Conservation (phyloP, 2,888 invertebrate species). For the Caenorhabditis sp. region DNA sequence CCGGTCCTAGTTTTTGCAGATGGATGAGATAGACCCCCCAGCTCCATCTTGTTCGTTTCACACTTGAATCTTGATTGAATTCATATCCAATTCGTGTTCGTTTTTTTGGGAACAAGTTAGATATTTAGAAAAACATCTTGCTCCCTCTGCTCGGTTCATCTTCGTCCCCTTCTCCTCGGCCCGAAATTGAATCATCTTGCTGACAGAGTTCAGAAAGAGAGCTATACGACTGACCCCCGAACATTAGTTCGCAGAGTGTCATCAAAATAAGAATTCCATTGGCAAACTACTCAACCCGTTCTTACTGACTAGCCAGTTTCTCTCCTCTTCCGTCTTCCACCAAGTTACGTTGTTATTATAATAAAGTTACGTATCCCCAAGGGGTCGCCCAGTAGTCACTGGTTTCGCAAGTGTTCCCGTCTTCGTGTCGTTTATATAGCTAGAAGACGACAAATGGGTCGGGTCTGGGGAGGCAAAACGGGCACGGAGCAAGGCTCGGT, state of each 20-base stretch:
- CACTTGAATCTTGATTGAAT: constrained; percentile 16
- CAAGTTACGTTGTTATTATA: constrained; percentile 56
- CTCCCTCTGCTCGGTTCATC: background rate
- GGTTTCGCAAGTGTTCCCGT: constrained; percentile 35
- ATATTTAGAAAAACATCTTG: constrained; percentile 17
- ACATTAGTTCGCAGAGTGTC: constrained; percentile 42
- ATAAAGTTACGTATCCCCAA: constrained; percentile 47
- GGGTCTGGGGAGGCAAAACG: background rate
- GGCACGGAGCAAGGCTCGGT: background rate
- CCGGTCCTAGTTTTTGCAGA: constrained; percentile 36
- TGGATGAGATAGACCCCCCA: constrained; percentile 31
- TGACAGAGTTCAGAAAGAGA: constrained; percentile 27
- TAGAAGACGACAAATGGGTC: constrained; percentile 7
- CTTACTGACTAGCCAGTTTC: background rate
- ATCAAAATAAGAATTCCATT: constrained; percentile 40
- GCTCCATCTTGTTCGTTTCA: constrained; percentile 9
- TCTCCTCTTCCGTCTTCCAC: background rate
- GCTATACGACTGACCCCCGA: constrained; percentile 39
- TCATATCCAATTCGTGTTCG: constrained; percentile 23
- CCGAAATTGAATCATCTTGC: constrained; percentile 32
- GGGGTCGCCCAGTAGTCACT: constrained; percentile 45
- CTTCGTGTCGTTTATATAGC: constrained; percentile 37
- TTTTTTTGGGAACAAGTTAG: constrained; percentile 3
- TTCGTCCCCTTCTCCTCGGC: background rate
- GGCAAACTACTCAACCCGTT: background rate